phyloP scores from a whole-genome alignment of 1,140 invertebrate species.

The Dendroctonus valens region DNA sequence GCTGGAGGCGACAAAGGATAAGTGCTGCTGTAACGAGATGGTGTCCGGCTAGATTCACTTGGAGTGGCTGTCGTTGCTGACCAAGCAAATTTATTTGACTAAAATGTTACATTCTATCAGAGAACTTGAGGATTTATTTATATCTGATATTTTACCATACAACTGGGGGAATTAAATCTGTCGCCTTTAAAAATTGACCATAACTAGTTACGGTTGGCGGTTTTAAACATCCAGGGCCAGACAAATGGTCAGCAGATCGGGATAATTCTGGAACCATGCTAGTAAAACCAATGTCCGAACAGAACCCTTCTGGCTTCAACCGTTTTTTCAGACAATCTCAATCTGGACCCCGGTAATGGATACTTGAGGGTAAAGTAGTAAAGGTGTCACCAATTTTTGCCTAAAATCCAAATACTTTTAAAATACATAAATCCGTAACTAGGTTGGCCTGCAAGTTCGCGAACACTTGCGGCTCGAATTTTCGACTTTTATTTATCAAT shows the following conservation, averaged over 20 bases:
- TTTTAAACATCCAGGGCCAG: slow-evolving; percentile 48
- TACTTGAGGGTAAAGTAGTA: slow-evolving; percentile 65
- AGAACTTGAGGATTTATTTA: background rate
- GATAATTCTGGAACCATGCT: slow-evolving; percentile 80
- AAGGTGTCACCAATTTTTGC: slow-evolving; percentile 52
- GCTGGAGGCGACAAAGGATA: slow-evolving; percentile 46
- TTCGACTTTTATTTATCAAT: no score
- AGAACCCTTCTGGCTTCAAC: slow-evolving; percentile 68
- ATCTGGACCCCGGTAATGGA: slow-evolving; percentile 55
- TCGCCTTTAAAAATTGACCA: slow-evolving; percentile 49
- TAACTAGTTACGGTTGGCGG: slow-evolving; percentile 42
- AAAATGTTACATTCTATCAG: slow-evolving; percentile 17
- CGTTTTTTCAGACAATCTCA: slow-evolving; percentile 60
- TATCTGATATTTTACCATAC: slow-evolving; percentile 37
- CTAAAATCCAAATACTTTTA: slow-evolving; percentile 17
- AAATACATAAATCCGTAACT: no score
- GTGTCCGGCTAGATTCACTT: slow-evolving; percentile 45
- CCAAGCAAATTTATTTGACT: slow-evolving; percentile 47
- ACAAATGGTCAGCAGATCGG: slow-evolving; percentile 73
- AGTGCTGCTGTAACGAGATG: slow-evolving; percentile 48
- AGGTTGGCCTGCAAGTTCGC: no score
- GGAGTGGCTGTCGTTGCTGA: slow-evolving; percentile 44
- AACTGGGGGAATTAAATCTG: slow-evolving; percentile 47
- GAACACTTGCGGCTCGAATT: no score
- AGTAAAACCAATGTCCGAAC: slow-evolving; percentile 75